Evolutionary conservation across 1,140 invertebrate species (phyloP).

Genomic region (Heliconius nattereri): DNA sequence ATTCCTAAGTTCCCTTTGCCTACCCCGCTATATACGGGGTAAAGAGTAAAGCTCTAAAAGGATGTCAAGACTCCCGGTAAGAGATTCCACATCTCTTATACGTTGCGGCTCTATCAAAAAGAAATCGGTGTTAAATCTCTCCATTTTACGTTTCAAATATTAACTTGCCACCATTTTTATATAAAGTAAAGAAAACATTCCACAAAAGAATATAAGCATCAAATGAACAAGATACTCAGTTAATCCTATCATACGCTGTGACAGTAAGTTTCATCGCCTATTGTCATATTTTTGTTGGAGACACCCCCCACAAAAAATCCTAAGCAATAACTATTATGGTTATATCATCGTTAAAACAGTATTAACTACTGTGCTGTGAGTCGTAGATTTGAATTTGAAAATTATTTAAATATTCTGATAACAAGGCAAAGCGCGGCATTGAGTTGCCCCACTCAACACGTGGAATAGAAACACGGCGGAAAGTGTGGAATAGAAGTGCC

Average conservation of each 20-base stretch:
- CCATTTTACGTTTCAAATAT: too few relatives aligned
- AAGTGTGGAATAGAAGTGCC: too few relatives aligned
- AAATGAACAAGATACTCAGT: slow-evolving; percentile 4
- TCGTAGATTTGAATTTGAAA: background rate
- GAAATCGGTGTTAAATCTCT: too few relatives aligned
- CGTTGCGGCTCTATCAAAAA: too few relatives aligned
- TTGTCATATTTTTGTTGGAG: background rate
- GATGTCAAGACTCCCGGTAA: too few relatives aligned
- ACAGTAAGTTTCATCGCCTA: background rate
- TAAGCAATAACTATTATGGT: background rate
- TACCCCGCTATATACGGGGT: too few relatives aligned
- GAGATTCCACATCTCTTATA: too few relatives aligned
- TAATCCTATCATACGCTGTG: background rate
- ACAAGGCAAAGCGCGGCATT: too few relatives aligned
- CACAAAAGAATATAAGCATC: background rate
- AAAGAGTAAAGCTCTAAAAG: too few relatives aligned
- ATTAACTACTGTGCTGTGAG: background rate
- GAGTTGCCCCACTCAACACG: too few relatives aligned
- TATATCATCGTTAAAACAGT: background rate
- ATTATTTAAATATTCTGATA: background rate
- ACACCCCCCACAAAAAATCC: background rate
- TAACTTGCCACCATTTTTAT: background rate
- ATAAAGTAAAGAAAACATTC: background rate
- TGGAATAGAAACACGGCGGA: too few relatives aligned
- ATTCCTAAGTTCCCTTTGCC: too few relatives aligned